phyloP scores from a whole-genome alignment of 1,140 invertebrate species.

The Acromyrmex heyeri region DNA sequence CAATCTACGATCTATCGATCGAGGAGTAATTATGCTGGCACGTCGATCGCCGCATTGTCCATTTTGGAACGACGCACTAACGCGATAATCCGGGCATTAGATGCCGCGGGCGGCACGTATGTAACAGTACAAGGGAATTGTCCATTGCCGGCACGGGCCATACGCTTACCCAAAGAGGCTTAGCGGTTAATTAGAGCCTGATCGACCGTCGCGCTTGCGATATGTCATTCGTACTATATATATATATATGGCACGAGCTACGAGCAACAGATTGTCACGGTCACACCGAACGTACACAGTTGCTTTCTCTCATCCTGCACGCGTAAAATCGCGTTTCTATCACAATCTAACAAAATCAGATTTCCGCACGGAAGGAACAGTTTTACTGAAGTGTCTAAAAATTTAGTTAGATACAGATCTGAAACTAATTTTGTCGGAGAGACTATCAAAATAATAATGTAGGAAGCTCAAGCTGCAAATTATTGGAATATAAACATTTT shows the following conservation, averaged over 20 bases:
- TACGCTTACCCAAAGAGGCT: constrained; percentile 70
- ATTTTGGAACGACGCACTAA: constrained; percentile 44
- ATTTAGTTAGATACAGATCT: too few species aligned
- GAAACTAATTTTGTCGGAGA: too few species aligned
- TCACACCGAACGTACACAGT: background rate
- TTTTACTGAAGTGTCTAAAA: too few species aligned
- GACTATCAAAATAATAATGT: too few species aligned
- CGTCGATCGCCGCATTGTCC: constrained; percentile 55
- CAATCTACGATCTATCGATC: constrained; percentile 36
- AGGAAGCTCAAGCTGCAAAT: too few species aligned
- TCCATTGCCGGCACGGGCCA: constrained; percentile 45
- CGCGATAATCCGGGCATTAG: constrained; percentile 54
- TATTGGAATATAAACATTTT: too few species aligned
- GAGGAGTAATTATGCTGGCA: constrained; percentile 49
- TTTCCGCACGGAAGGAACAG: background rate
- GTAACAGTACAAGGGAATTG: constrained; percentile 64
- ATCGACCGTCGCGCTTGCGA: constrained; percentile 63
- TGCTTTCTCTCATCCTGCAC: background rate
- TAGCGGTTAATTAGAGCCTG: constrained; percentile 71
- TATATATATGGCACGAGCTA: background rate
- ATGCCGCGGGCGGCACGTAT: constrained; percentile 35
- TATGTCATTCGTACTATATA: constrained; percentile 44
- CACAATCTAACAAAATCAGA: background rate
- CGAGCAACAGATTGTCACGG: constrained; percentile 53
- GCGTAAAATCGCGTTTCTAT: constrained; percentile 3